Conservation (phyloP, 2,797 vertebrate species). For the Melanotaenia pygmaea region DNA sequence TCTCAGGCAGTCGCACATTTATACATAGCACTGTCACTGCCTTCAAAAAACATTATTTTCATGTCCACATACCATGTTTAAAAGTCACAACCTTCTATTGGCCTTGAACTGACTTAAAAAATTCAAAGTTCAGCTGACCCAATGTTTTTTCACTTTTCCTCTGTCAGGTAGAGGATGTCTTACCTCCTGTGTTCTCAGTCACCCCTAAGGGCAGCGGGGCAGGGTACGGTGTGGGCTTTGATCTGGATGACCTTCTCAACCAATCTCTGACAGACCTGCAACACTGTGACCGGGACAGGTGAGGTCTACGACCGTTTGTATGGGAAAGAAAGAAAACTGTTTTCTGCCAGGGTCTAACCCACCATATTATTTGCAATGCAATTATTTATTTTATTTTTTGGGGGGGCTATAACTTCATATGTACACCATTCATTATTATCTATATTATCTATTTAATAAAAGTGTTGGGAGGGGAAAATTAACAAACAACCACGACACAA, state of each 20-base stretch:
- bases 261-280: slow-evolving; percentile 91
- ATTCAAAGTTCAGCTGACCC: slow-evolving; percentile 25
- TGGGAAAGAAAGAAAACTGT: neutral
- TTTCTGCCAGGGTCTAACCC: neutral
- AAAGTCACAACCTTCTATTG: slow-evolving; percentile 28
- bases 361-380: neutral
- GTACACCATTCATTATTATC: neutral
- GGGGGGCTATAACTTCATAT: no score
- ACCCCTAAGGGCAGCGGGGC: slow-evolving; percentile 96
- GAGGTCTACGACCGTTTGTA: slow-evolving; percentile 21
- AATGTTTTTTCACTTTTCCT: slow-evolving; percentile 20
- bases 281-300: slow-evolving; percentile 90
- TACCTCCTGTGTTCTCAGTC: slow-evolving; percentile 92
- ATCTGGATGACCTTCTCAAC: slow-evolving; percentile 93
- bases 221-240: slow-evolving; percentile 94
- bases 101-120: slow-evolving; percentile 16
- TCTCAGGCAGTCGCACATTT: neutral
- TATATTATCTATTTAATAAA: neutral
- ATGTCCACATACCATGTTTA: slow-evolving; percentile 8
- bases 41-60: slow-evolving; percentile 8
- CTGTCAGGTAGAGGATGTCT: slow-evolving; percentile 91
- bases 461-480: no score
- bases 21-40: neutral
- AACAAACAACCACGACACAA: neutral
- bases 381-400: neutral